Evolutionary conservation across 2,113 vertebrate species (phyloP), one percentile per base, ranked within the genome.

Genomic region (Periophthalmus modestus): DNA sequence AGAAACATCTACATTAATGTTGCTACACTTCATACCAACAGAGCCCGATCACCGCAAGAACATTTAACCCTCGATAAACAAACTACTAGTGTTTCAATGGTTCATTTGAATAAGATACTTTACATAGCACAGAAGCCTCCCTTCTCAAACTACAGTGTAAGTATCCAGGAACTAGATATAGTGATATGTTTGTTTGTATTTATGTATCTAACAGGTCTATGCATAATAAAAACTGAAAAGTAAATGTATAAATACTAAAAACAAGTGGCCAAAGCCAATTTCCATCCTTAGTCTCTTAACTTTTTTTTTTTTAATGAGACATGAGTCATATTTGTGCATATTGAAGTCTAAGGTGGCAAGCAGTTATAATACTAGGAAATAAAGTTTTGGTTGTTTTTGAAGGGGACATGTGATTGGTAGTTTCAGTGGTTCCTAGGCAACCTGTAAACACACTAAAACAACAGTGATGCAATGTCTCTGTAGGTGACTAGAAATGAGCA

Each of bases 11-110:
- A 59, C 74, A 75, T 72, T 2, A 50, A 58, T 77, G 66, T 85
- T 85, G 85, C 61, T 57, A 57, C 71, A 81, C 80, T 1, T 69
- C 82, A 88, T 84, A 78, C 80, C 79, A 70, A 7, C 19, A 63
- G 33, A 16, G 48, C 63, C 4, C 54, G 66, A 68, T 76, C 66
- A 73, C 54, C 4, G 1, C 54, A 28, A 24, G 12, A 19, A 39
- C 55, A 19, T 66, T 63, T 61, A 71, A 80, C 62, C 34, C 14
- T 0, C n/a, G 21, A 81, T 12, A 75, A 75, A 79, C 83, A 67
- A 62, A 62, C 59, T 55, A 21, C 50, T 55, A 21, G 21, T 12
- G 2, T 23, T 24, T 21, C 4, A 11, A 57, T 11, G 2, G 16
- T 24, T 57, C 10, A 57, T 57, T 23, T 23, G 21, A 57, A 13